Evolutionary conservation across 2,797 vertebrate genomes (phyloP).

Genomic region (Agapornis canus): DNA sequence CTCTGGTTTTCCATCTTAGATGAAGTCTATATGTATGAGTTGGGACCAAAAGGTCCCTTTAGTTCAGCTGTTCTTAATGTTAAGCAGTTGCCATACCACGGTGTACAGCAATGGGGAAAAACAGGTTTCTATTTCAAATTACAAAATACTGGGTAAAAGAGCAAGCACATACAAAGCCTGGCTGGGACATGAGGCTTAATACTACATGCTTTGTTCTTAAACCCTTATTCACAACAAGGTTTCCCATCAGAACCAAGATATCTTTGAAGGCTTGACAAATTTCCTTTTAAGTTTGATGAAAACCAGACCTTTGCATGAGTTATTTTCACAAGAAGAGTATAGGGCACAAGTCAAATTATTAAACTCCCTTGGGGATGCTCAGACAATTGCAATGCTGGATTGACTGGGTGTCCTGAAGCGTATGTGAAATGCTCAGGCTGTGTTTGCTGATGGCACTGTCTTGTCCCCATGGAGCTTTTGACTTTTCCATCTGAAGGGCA

Average conservation of each 20-base stretch:
- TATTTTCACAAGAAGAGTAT: background rate
- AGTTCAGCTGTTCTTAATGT: background rate
- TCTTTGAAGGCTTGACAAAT: conserved; percentile 30
- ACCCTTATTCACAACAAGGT: background rate
- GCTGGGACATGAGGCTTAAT: background rate
- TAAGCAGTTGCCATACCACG: background rate
- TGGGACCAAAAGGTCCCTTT: background rate
- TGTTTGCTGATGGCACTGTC: background rate
- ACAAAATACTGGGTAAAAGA: background rate
- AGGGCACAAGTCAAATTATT: background rate
- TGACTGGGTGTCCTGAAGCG: background rate
- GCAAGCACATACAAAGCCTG: background rate
- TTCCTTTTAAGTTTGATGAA: conserved; percentile 25
- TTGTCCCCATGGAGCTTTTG: background rate
- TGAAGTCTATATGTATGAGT: background rate
- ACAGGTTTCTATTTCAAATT: background rate
- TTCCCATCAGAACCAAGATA: conserved; percentile 1
- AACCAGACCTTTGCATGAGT: conserved; percentile 7
- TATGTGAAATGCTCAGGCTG: background rate
- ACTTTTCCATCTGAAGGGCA: background rate
- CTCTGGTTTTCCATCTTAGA: background rate
- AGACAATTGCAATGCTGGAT: background rate
- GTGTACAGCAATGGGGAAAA: background rate
- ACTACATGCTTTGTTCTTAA: background rate
- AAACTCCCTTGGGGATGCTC: background rate